Evolutionary conservation across 2,888 invertebrate genomes (phyloP), one percentile per base, ranked within the genome.

Genomic region (Ctenicera cuprea): DNA sequence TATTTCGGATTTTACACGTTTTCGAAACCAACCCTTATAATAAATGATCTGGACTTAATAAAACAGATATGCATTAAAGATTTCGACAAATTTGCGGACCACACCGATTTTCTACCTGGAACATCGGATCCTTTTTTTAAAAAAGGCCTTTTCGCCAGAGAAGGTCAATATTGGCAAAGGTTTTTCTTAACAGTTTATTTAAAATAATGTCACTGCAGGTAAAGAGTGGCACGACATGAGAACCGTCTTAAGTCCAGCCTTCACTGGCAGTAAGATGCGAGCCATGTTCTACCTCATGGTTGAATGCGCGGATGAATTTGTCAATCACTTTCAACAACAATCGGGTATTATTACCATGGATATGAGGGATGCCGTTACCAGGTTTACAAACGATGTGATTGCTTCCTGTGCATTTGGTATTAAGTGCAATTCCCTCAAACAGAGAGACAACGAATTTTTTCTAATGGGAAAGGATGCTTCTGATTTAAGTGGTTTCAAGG

Each of bases 21-120:
- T 57, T 57, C 45, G 0, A 41, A 12, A 3, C 90, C 90, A 5
- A 69, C 87, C 1, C 79, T 90, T n/a, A 85, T 88, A 65, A 77
- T 90, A 0, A 78, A 88, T 66, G 89, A 90, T 80, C 87, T 88
- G 3, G 90, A 91, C 4, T 80, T 90, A 18, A 88, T 91, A 8
- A 90, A 90, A 81, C 85, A 87, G 16, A 82, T 91, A 12, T 87
- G 88, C 72, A 88, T 90, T 45, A 85, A 89, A 50, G 90, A 90
- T 79, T 90, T 90, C 81, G 90, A 90, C 62, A 84, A 89, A 82
- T 91, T 91, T 78, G 86, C 88, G 20, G 90, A 90, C 54, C 76
- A 30, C 7, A 3, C 26, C 2, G 26, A 54, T 14, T n/a, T 30
- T 3, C 26, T 54, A 9, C 54, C 54, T 0, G 12, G 26, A 54